Evolutionary conservation across 2,797 vertebrate genomes (phyloP), one percentile per base, ranked within the genome.

Genomic region (Bradypodion ventrale): DNA sequence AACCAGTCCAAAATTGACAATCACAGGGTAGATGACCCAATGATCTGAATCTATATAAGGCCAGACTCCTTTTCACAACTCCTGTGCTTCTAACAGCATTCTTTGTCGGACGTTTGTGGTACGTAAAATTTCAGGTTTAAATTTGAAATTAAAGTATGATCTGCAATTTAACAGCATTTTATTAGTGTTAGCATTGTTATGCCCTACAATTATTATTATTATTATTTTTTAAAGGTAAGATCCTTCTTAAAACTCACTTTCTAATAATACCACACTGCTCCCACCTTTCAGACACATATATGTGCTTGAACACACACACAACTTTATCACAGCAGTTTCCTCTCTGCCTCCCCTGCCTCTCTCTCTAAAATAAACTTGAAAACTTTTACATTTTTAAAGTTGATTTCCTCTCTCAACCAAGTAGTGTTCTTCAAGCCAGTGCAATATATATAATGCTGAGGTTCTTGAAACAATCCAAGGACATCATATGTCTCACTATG

Each of bases 171-270:
- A 75, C 81, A 56, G 23, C 72, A 66, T 56, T 40, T 35, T 75
- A 68, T 84, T 49, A 40, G 68, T 60, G 77, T 56, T 75, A 65
- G 12, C 46, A n/a, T 59, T 40, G 42, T 16, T 12, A 25, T 56
- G 70, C 5, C 37, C 63, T 80, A 21, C n/a, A 10, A 23, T 80
- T 80, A n/a, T 80, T 80, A 23, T 80, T 80, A n/a, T 80, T 80
- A 75, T 73, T 63, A 62, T 56, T 56, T 15, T 15, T 16, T 56
- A 63, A 68, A 69, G 80, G 44, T 66, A 32, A 32, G 46, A 66
- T 46, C 46, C 37, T 75, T 69, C 19, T 40, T 37, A 52, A 75
- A 80, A 60, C 49, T 42, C 56, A 29, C 42, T 21, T 42, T 68
- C 78, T 60, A 80, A 68, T 29, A 59, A 69, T 27, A 25, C 7